A percentile compares a stretch with the other conserved stretches of the same genome.
phyloP scores from a whole-genome alignment of 2,797 vertebrate species.

The Taeniopygia guttata region DNA sequence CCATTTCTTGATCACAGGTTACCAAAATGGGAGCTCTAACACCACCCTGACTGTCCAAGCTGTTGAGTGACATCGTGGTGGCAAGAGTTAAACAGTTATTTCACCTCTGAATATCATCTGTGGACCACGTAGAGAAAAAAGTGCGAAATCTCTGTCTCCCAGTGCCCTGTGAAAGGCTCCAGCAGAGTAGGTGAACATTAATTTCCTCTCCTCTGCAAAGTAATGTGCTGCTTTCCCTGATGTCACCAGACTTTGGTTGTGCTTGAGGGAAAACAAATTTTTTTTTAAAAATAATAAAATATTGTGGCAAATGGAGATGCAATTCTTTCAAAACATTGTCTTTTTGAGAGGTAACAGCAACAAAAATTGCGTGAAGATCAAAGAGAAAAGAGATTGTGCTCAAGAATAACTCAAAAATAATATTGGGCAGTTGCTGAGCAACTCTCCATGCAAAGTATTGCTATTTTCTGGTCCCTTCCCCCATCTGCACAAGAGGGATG shows the following conservation, averaged over 20 bases:
- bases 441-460: constrained; percentile 41
- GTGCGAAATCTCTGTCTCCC: background rate
- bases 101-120: background rate
- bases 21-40: background rate
- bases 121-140: background rate
- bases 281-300: background rate
- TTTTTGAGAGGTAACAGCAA: constrained; percentile 37
- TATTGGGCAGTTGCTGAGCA: constrained; percentile 50
- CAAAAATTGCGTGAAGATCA: constrained; percentile 55
- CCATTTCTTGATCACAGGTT: background rate
- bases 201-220: background rate
- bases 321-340: background rate
- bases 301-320: constrained; percentile 2
- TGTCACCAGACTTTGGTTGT: background rate
- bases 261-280: background rate
- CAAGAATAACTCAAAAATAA: constrained; percentile 34
- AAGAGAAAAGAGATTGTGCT: constrained; percentile 36
- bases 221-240: background rate
- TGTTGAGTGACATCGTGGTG: background rate
- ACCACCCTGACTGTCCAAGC: background rate
- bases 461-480: constrained; percentile 14
- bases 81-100: background rate
- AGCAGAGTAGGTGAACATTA: background rate
- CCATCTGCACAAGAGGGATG: background rate
- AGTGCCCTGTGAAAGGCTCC: background rate